Evolutionary conservation across 1,140 invertebrate species (phyloP), one percentile per base, ranked within the genome.

Genomic region (Acromyrmex charruanus): DNA sequence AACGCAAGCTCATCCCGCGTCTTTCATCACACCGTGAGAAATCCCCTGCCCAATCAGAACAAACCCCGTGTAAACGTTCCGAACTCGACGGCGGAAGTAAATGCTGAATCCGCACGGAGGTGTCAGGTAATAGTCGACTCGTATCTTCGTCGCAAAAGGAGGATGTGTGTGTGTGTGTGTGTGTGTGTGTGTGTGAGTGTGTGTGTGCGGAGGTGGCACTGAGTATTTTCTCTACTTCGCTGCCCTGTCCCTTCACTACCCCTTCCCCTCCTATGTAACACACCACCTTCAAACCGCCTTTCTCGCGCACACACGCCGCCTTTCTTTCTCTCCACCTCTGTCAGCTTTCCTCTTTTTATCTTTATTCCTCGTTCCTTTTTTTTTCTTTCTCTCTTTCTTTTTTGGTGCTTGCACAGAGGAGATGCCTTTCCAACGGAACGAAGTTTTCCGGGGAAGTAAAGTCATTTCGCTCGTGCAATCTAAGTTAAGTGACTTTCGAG

Each of bases 401-500:
- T 88, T 90, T 77, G 63, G 72, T 80, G 75, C 87, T 90, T 74
- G 82, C 88, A 82, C 69, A 82, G 75, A 84, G 28, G 89, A 89
- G 89, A 92, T 90, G 87, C 84, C 72, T 82, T 79, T 55, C 86
- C 85, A 80, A 88, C 90, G 91, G 85, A 93, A 92, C 91, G 88
- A 94, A 94, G 90, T 94, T 94, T 93, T 94, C 92, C 91, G 89
- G 85, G 89, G 89, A 94, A 95, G 94, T 95, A 95, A 95, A 95
- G 94, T 95, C 94, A 95, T 95, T 95, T 94, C 92, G 92, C 91
- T 92, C 92, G 93, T 92, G 94, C 95, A 95, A 95, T 95, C 94
- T 94, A 95, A 95, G 95, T 95, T 95, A 95, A 95, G 95, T 95
- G 94, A 95, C 95, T 95, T 95, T 95, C 94, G 92, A 95, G 94